Evolutionary conservation across 2,888 invertebrate genomes (phyloP), one percentile per base, ranked within the genome.

Genomic region (Temnothorax unifasciatus): DNA sequence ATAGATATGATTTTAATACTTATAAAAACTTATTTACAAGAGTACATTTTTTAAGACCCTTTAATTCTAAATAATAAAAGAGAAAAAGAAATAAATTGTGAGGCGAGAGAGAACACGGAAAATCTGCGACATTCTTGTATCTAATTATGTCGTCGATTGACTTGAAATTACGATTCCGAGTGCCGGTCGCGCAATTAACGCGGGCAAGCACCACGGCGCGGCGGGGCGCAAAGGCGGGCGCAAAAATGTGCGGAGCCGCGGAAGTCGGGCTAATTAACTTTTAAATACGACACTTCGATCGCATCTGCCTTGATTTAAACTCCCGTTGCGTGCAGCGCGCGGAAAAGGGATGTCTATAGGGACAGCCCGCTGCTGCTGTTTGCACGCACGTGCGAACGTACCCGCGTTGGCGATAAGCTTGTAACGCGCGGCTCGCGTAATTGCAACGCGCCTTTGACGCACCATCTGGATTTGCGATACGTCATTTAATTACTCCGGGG

Each of bases 401-500:
- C 38, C 44, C 44, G 41, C 44, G 63, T 15, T 15, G 69, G 82
- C 83, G 87, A 88, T 77, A 77, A 85, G 61, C 82, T 64, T 64
- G 68, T 68, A 68, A 68, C 50, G 41, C 38, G 75, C 82, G 74
- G 41, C 75, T 41, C 47, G 47, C 25, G 47, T 82, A 84, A 84
- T 81, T 81, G 64, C 69, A 9, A 61, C 38, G 68, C 59, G 25
- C 71, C 84, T 59, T 66, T 73, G 66, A 71, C 57, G 88, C 57
- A 59, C 63, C 83, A 82, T 59, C 59, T 86, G 77, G 75, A 85
- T 69, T 81, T 86, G 64, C 81, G 44, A 64, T 63, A 54, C 57
- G 86, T 74, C 84, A 66, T 83, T 84, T 76, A 76, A 86, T 76
- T 69, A 69, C 44, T 34, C 66, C 29, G 25, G 41, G n/a, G n/a